Percentiles rank a stretch among this genome's conserved stretches.
These are phyloP conservation scores for Euura lappo DNA, from an alignment of 1,140 invertebrate genomes.

Conservation along the genomic window DNA sequence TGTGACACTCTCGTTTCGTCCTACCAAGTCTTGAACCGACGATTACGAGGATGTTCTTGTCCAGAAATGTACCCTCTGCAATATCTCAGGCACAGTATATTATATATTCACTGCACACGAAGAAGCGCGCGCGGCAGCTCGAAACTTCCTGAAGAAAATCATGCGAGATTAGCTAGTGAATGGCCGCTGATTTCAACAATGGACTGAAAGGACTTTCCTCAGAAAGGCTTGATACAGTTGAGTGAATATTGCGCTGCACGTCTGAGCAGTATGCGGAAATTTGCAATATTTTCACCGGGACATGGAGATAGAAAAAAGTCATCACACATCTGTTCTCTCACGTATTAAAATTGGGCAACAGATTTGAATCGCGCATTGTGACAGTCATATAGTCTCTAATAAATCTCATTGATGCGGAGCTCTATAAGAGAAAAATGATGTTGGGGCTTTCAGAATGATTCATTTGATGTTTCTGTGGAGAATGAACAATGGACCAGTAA, in stretches of 20 bases:
- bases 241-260: too few relatives aligned
- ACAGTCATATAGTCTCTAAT: background rate
- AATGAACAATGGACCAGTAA: background rate
- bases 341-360: background rate
- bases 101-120: too few relatives aligned
- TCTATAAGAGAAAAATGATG: background rate
- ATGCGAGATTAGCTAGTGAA: background rate
- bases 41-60: background rate
- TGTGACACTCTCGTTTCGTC: background rate
- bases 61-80: background rate
- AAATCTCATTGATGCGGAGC: background rate
- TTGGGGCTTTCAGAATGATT: background rate
- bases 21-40: slow-evolving; percentile 2
- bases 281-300: too few relatives aligned
- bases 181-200: background rate
- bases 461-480: background rate
- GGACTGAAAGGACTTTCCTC: background rate
- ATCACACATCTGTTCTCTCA: background rate
- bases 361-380: background rate
- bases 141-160: background rate
- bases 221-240: too few relatives aligned
- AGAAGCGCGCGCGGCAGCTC: background rate
- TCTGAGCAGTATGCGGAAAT: too few relatives aligned
- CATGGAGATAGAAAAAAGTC: background rate
- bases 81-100: background rate